A percentile compares a stretch with the other conserved stretches of the same genome.
Evolutionary conservation across 2,113 vertebrate genomes (phyloP).

Genomic region (Falcunculus frontatus): DNA sequence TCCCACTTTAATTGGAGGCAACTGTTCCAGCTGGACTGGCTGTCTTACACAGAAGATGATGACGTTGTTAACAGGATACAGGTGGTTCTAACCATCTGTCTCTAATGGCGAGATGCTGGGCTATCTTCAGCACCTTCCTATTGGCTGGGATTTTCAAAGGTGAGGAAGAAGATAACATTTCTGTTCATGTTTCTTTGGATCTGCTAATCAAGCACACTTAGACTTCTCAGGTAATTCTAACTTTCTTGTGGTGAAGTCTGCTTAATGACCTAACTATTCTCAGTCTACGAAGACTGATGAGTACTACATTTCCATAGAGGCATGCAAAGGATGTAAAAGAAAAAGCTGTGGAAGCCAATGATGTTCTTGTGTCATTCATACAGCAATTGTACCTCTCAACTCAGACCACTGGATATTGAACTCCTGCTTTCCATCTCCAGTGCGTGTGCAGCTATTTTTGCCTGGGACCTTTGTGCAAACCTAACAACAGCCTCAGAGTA

Average conservation of each 20-base stretch:
- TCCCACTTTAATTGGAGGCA: slow-evolving; percentile 5
- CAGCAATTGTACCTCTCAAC: background rate
- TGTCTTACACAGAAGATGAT: background rate
- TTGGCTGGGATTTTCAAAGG: background rate
- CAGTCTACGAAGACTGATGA: background rate
- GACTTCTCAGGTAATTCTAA: background rate
- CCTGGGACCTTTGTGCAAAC: background rate
- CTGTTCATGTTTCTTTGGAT: background rate
- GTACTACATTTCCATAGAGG: background rate
- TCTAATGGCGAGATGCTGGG: background rate
- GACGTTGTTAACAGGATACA: background rate
- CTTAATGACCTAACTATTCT: background rate
- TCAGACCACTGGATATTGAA: background rate
- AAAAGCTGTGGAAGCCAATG: background rate
- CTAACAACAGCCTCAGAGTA: background rate
- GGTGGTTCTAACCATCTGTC: slow-evolving; percentile 22
- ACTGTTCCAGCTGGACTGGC: slow-evolving; percentile 25
- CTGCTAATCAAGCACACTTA: background rate
- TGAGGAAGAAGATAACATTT: background rate
- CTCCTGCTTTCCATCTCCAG: background rate
- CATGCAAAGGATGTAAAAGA: background rate
- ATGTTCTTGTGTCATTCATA: background rate
- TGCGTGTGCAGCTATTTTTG: fast-evolving
- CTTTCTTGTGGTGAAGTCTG: background rate
- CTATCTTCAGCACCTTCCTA: background rate